These are phyloP conservation scores for Laticauda colubrina DNA, from an alignment of 2,113 vertebrate species.

Conservation along the genomic window DNA sequence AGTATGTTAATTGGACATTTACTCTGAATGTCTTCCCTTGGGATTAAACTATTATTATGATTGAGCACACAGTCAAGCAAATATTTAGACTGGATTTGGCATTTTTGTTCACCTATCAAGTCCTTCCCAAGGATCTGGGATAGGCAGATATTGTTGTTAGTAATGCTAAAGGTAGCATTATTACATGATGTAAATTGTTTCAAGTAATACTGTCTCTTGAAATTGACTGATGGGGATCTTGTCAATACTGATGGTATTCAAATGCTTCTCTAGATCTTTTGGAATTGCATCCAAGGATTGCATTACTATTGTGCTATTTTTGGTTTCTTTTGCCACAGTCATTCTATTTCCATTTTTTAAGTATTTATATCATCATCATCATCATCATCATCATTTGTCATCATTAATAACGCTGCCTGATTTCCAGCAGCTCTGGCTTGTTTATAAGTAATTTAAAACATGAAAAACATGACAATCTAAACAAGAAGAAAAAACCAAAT, in stretches of 20 bases:
- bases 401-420: not conserved
- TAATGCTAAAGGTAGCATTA: not conserved
- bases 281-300: not conserved
- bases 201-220: not conserved
- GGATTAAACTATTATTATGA: not conserved
- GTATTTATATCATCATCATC: not conserved
- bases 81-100: not conserved
- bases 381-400: too few species aligned
- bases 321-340: not conserved
- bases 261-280: not conserved
- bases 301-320: not conserved
- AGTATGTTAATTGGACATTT: not conserved
- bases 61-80: not conserved
- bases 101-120: not conserved
- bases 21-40: not conserved
- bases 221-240: not conserved
- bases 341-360: not conserved
- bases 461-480: not conserved
- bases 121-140: not conserved
- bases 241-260: not conserved
- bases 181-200: not conserved
- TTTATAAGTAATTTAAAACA: not conserved
- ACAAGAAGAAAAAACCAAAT: not conserved
- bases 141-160: not conserved
- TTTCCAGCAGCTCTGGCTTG: not conserved